Evolutionary conservation across 2,113 vertebrate species (phyloP), one percentile per base, ranked within the genome.

Genomic region (Psephotus haematonotus): DNA sequence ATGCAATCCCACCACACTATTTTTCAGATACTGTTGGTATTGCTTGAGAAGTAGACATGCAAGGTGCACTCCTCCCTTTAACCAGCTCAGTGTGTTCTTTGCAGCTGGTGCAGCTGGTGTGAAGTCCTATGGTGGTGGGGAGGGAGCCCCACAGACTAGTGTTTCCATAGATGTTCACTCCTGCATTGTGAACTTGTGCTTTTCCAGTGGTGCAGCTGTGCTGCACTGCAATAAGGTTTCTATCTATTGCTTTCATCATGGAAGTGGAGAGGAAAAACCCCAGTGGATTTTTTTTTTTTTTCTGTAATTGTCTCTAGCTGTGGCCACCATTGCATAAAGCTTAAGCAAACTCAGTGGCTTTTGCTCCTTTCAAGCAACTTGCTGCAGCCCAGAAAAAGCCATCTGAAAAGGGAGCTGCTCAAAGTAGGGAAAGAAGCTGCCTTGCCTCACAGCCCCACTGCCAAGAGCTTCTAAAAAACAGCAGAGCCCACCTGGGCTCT

Each of bases 111-210:
- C 29, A 53, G 17, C 29, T 50, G 28, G 17, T 0, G 0, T 9
- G 31, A 77, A 35, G 18, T 11, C 18, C 65, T 2, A 0, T 5
- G 13, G 11, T 46, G 12, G 18, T 9, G 8, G 6, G 10, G 11
- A 31, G 60, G 17, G 9, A 78, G 8, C 53, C 22, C 22, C 33
- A 24, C 22, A 59, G 22, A 35, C 33, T 24, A 35, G 13, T 10
- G 6, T 62, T 89, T 60, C 76, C 47, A 41, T 2, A 2, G 44
- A 16, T 0, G 3, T 9, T 44, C 2, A 0, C 8, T 63, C 33
- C 47, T 47, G 25, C 17, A 15, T 19, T 10, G 39, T 49, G 33
- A 86, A 52, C 14, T 1, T 3, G 17, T 27, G 35, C 6, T 24
- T 65, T 80, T 44, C 19, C 22, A 60, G 41, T 2, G 23, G n/a